Base-by-base conservation (phyloP, 2,888 invertebrate genomes). In the Apotomis capreana region DNA sequence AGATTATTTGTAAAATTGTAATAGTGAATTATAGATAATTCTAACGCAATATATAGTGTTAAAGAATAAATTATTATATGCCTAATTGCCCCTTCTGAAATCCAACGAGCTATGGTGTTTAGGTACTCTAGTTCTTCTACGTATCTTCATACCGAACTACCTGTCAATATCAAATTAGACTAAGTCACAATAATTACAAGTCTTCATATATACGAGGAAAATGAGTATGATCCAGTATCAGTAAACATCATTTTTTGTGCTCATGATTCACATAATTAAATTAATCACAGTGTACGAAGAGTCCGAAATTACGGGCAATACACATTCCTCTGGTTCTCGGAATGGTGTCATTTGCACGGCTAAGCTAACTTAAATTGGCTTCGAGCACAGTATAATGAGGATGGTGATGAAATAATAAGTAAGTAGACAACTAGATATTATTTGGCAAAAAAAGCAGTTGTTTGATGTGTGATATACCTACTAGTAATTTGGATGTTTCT, bases 201-300 rank as follows among this genome's bases (percentile, higher is more conserved):
- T 40, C 6, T 3, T 40, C 40, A 40, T 40, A 40, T 26, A 40
- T 40, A 36, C 10, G 37, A 69, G 61, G 61, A 68, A 71, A 69
- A 68, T 37, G 10, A 55, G 40, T 13, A n/a, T 52, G 12, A 57
- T 36, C 54, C 10, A 37, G 67, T 71, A 59, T 70, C 70, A 60
- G 70, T 61, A 55, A 67, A 60, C 65, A 68, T 44, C 59, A 6
- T 15, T 61, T 62, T 67, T 62, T 71, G 61, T 63, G 26, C 12
- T 6, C 40, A 68, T 72, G 72, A 72, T 72, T 72, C 72, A 72
- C 63, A 72, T 72, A 72, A 72, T 72, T 68, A 63, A 63, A 58
- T 59, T 72, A 72, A 72, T 72, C 68, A 72, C 26, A 58, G 44
- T 15, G 63, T 68, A 58, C 71, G 57, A 59, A 46, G 63, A 68